Evolutionary conservation across 2,888 invertebrate genomes (phyloP).

Genomic region (Amiota minor): DNA sequence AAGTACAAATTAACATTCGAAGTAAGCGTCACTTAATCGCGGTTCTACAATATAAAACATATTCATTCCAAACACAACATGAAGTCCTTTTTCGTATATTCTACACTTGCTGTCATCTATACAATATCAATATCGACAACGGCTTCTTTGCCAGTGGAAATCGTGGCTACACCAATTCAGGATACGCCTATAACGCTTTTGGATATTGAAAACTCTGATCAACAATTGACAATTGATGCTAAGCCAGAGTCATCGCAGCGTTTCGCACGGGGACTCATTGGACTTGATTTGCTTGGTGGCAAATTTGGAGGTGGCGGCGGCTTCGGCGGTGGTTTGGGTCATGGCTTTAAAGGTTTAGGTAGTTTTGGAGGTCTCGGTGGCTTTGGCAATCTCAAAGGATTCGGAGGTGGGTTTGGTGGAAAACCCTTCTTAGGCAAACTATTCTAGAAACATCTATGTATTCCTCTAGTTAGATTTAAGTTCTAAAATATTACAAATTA

Average conservation of each 20-base stretch:
- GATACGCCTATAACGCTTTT: conserved; percentile 52
- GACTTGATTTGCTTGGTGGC: conserved; percentile 46
- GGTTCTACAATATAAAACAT: conserved; percentile 14
- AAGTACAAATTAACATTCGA: conserved; percentile 45
- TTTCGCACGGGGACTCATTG: conserved; percentile 54
- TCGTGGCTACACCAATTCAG: conserved; percentile 19
- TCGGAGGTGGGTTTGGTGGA: conserved; percentile 48
- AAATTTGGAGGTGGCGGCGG: conserved; percentile 44
- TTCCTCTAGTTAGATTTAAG: conserved; percentile 24
- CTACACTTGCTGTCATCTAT: conserved; percentile 22
- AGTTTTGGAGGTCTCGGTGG: conserved; percentile 53
- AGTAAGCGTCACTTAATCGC: conserved; percentile 31
- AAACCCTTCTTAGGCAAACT: conserved; percentile 61
- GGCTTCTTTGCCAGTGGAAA: conserved; percentile 47
- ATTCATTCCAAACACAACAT: conserved; percentile 34
- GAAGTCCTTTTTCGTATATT: conserved; percentile 43
- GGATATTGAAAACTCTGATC: conserved; percentile 50
- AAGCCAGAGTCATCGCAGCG: conserved; percentile 39
- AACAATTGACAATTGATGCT: not conserved
- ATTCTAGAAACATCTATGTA: conserved; percentile 39
- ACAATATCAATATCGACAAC: conserved; percentile 17
- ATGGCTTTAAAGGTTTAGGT: conserved; percentile 37
- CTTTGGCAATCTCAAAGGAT: conserved; percentile 53
- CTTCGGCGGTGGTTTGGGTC: conserved; percentile 46
- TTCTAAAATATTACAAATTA: conserved; percentile 29